A percentile compares a stretch with the other conserved stretches of the same genome.
Evolutionary conservation across 1,140 invertebrate genomes (phyloP).

Genomic region (Monochamus saltuarius): DNA sequence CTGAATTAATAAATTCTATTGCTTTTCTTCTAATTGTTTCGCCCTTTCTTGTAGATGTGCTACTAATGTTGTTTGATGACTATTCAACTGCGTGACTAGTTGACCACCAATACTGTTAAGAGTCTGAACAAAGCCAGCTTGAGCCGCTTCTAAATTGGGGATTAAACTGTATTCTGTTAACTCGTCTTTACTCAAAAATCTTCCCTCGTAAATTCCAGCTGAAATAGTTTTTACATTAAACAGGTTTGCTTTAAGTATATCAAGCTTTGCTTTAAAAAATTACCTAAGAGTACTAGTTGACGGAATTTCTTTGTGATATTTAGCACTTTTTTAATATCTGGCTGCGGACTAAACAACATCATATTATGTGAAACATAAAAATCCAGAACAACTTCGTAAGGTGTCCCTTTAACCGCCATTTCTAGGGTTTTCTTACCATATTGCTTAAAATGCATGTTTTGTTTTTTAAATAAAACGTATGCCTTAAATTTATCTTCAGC

Average conservation of each 20-base stretch:
- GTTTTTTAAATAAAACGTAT: conserved; percentile 59
- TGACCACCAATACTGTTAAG: conserved; percentile 63
- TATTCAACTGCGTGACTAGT: conserved; percentile 65
- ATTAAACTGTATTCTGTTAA: conserved; percentile 64
- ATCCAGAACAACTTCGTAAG: conserved; percentile 60
- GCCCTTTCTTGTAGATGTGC: conserved; percentile 51
- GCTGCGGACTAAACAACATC: conserved; percentile 65
- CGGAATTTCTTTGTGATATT: conserved; percentile 63
- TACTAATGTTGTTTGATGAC: conserved; percentile 66
- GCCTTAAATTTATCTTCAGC: conserved; percentile 62
- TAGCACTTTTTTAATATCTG: conserved; percentile 57
- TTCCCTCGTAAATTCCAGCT: conserved; percentile 68
- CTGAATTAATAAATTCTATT: conserved; percentile 1
- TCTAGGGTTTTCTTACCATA: conserved; percentile 62
- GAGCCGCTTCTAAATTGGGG: conserved; percentile 60
- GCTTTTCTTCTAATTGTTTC: conserved; percentile 40
- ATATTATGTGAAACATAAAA: conserved; percentile 61
- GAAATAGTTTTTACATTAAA: conserved; percentile 42
- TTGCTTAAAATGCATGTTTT: conserved; percentile 65
- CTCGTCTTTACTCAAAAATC: conserved; percentile 65
- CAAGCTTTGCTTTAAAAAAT: neutral
- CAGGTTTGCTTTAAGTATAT: neutral
- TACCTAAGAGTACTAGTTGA: conserved; percentile 66
- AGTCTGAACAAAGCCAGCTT: conserved; percentile 63
- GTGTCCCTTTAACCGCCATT: conserved; percentile 61